Evolutionary conservation across 2,888 invertebrate species (phyloP), one percentile per base, ranked within the genome.

Genomic region (Pyrrhia umbra): DNA sequence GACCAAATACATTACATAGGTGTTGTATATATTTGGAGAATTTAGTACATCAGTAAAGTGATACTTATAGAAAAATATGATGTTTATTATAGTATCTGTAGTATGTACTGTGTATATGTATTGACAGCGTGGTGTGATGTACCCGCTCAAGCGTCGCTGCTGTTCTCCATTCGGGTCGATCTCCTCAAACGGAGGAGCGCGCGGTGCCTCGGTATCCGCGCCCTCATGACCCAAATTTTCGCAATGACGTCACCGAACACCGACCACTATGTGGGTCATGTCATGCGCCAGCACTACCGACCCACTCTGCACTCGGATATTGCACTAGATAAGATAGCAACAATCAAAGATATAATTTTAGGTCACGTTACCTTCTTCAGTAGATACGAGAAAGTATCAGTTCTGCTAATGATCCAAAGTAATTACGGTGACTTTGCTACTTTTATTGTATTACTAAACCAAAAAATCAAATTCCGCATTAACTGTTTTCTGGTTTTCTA

Each of bases 191-290:
- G 56, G 51, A 62, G 69, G 64, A 73, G 68, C 70, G 83, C 75
- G 77, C 77, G 55, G 79, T 82, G 82, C 83, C 85, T 84, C 83
- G 76, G 80, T 62, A 75, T 84, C 84, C 79, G 82, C 87, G 92
- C 85, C 90, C 91, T 88, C 88, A 81, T 94, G 93, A 93, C 94
- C 94, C 89, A 93, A 89, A 94, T 94, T 89, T 91, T 85, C 82
- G 83, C 83, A 81, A 82, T 91, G 92, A 93, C 93, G 93, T 94
- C 94, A 93, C 87, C 78, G 86, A 88, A 84, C 86, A 85, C 81
- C 85, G 88, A 84, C 86, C 85, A 87, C 85, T 82, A 92, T 89
- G 89, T 92, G 87, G 93, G 91, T 90, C 91, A 84, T 77, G 82
- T 81, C 86, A 83, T 80, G 81, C 80, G 79, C 85, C 79, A 77